These are phyloP conservation scores for Lepidocyrtoides sp. DNA, from an alignment of 2,888 invertebrate species.

Conservation along the genomic window DNA sequence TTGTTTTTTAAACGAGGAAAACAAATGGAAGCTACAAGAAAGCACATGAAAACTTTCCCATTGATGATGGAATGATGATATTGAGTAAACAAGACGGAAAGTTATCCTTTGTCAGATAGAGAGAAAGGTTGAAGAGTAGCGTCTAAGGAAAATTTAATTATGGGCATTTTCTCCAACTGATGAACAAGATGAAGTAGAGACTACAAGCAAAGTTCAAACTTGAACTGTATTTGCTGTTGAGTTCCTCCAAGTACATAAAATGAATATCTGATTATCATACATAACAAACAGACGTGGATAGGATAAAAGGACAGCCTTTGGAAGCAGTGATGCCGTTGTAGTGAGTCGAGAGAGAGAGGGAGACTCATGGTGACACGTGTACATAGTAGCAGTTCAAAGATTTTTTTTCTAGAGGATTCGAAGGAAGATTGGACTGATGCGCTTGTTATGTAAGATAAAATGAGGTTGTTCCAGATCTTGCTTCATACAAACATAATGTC, in stretches of 20 bases:
- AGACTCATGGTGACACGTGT: too few relatives aligned
- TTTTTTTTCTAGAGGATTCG: too few relatives aligned
- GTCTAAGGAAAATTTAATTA: background rate
- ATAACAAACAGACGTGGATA: too few relatives aligned
- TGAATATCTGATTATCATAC: too few relatives aligned
- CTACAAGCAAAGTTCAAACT: background rate
- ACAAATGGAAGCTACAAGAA: background rate
- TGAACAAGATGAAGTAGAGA: too few relatives aligned
- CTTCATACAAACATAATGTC: too few relatives aligned
- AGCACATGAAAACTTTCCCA: constrained; percentile 4
- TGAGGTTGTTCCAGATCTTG: background rate
- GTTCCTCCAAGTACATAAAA: too few relatives aligned
- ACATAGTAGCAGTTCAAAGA: too few relatives aligned
- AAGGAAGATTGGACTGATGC: background rate
- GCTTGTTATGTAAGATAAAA: background rate
- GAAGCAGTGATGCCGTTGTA: too few relatives aligned
- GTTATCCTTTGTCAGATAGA: background rate
- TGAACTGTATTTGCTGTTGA: background rate
- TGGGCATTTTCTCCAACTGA: background rate
- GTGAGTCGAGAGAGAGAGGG: too few relatives aligned
- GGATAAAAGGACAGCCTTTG: too few relatives aligned
- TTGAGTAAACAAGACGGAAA: background rate
- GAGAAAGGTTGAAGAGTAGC: background rate
- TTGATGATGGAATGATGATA: background rate
- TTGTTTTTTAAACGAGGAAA: constrained; percentile 14